Conservation (phyloP, 2,113 vertebrate species). For the Zingel zingel region DNA sequence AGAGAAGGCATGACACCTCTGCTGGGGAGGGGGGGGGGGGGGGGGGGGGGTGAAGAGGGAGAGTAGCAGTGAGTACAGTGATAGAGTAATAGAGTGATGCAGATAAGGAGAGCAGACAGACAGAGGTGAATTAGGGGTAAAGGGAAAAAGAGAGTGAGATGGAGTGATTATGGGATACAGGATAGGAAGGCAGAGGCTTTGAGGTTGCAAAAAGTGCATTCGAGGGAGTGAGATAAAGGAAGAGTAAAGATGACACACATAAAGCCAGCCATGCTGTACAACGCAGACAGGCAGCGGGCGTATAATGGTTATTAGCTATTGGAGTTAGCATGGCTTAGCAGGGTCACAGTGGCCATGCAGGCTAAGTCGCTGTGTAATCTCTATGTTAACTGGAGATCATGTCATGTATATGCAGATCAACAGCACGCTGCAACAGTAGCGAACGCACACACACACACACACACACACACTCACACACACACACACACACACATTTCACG, state of each 20-base stretch:
- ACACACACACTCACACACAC: not conserved
- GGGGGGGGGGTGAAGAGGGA: not conserved
- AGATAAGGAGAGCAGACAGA: conserved; percentile 24
- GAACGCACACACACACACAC: too few relatives aligned
- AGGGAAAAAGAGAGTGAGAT: conserved; percentile 1
- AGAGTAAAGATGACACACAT: conserved; percentile 33
- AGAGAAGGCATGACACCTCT: conserved; percentile 69
- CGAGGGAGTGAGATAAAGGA: conserved; percentile 7
- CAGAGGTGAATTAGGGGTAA: conserved; percentile 39
- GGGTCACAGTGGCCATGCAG: conserved; percentile 52
- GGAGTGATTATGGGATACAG: conserved; percentile 11
- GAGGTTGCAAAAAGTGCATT: conserved; percentile 44
- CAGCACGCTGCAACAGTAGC: not conserved
- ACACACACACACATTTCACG: too few relatives aligned
- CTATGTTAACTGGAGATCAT: conserved; percentile 71
- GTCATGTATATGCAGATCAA: conserved; percentile 62
- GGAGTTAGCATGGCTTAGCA: conserved; percentile 68
- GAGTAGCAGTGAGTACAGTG: too few relatives aligned
- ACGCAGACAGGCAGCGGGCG: conserved; percentile 39
- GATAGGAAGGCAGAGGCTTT: not conserved
- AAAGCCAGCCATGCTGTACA: conserved; percentile 29
- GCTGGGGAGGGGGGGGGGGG: conserved; percentile 24
- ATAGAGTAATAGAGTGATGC: conserved; percentile 11
- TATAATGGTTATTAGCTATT: conserved; percentile 61
- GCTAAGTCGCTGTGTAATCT: conserved; percentile 71